A percentile compares a stretch with the other conserved stretches of the same genome.
phyloP scores from a whole-genome alignment of 1,140 invertebrate genomes.

The Hirudo medicinalis region DNA sequence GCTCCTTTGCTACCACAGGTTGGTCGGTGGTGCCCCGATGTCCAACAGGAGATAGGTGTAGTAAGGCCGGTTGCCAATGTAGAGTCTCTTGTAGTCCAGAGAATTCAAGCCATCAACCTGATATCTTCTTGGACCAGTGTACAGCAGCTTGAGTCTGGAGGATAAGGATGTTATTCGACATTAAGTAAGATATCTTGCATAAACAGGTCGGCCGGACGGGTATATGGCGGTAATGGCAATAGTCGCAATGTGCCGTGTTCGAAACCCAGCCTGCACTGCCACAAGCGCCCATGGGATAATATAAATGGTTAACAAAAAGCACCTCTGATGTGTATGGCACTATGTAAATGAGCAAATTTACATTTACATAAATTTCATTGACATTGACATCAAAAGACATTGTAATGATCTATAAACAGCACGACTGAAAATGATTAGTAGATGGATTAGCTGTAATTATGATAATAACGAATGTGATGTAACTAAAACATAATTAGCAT shows the following conservation, averaged over 20 bases:
- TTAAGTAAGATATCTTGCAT: no score
- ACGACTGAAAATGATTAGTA: background rate
- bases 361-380: background rate
- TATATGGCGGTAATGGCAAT: no score
- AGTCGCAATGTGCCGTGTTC: no score
- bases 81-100: slow-evolving; percentile 36
- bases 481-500: no score
- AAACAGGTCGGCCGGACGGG: no score
- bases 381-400: background rate
- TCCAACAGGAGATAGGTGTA: slow-evolving; percentile 45
- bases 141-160: slow-evolving; percentile 38
- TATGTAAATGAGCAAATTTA: no score
- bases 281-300: no score
- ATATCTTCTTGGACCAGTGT: slow-evolving; percentile 42
- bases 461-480: background rate
- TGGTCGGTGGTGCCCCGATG: slow-evolving; percentile 39
- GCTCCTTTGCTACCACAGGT: no score
- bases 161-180: slow-evolving; percentile 12
- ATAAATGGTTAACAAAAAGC: no score
- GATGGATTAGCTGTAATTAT: background rate
- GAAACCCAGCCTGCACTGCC: no score
- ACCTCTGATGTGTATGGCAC: no score
- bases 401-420: background rate
- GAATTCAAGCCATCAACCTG: slow-evolving; percentile 46
- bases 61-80: slow-evolving; percentile 31